Evolutionary conservation across 1,140 invertebrate genomes (phyloP).

Genomic region (Drosophila baimaii): DNA sequence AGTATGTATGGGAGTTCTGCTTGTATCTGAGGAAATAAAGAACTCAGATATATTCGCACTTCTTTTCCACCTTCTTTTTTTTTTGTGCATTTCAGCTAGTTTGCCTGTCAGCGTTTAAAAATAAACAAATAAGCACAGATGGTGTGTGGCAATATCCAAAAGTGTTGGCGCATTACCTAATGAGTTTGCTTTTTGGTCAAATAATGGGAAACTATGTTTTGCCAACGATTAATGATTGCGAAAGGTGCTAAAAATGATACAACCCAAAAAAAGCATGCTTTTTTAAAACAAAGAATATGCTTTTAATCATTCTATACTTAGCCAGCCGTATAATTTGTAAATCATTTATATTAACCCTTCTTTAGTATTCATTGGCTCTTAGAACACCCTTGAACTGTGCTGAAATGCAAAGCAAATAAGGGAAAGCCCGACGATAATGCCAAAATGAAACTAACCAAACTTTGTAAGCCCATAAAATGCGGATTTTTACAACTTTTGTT

Average conservation of each 20-base stretch:
- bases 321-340: not conserved
- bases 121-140: constrained; percentile 39
- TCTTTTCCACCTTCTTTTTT: constrained; percentile 17
- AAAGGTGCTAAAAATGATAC: constrained; percentile 12
- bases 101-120: constrained; percentile 46
- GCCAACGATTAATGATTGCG: constrained; percentile 31
- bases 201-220: constrained; percentile 9
- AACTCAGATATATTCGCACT: constrained; percentile 34
- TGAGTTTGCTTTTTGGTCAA: constrained; percentile 26
- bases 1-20: constrained; percentile 37
- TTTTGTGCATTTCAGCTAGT: constrained; percentile 24
- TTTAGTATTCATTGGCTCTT: constrained; percentile 3
- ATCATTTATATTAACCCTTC: not conserved
- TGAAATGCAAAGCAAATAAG: not conserved
- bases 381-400: not conserved
- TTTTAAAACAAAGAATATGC: not conserved
- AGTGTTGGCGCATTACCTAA: constrained; percentile 41
- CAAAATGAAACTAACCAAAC: constrained; percentile 13
- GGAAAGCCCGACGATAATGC: not conserved
- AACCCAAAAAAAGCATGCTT: not conserved
- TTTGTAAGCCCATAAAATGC: constrained; percentile 15
- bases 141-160: constrained; percentile 37
- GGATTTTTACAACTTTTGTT: constrained; percentile 19
- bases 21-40: constrained; percentile 29
- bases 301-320: not conserved